These are phyloP conservation scores for Callocephalon fimbriatum DNA, from an alignment of 2,113 vertebrate genomes.

Conservation along the genomic window DNA sequence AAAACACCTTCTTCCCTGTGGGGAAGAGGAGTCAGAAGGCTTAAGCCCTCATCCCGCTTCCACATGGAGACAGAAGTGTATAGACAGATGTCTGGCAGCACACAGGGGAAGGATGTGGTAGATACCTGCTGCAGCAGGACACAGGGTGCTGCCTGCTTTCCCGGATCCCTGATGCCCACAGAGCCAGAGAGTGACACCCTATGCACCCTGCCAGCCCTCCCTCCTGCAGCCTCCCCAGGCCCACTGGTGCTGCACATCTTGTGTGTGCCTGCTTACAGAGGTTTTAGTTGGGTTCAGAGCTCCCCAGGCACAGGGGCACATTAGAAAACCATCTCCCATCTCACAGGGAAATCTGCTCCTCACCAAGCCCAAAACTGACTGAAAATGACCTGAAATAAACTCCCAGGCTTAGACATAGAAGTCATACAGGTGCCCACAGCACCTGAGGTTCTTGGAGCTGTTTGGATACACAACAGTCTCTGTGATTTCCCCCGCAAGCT, in stretches of 20 bases:
- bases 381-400: not conserved
- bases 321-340: not conserved
- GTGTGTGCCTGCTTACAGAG: fast-evolving
- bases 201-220: not conserved
- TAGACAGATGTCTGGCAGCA: not conserved
- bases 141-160: fast-evolving
- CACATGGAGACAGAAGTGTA: fast-evolving
- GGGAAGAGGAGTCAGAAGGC: not conserved
- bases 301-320: fast-evolving
- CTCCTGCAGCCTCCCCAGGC: not conserved
- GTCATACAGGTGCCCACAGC: not conserved
- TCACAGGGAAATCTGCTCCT: not conserved
- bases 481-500: not conserved
- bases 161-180: fast-evolving
- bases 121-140: not conserved
- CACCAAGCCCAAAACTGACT: not conserved
- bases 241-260: fast-evolving
- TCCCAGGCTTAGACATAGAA: not conserved
- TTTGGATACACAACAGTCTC: not conserved
- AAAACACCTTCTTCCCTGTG: not conserved
- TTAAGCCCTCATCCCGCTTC: not conserved
- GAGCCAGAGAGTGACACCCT: fast-evolving
- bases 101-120: too few species aligned
- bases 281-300: not conserved
- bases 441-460: not conserved